Evolutionary conservation across 2,113 vertebrate species (phyloP).

Genomic region (Nesogale talazaci): DNA sequence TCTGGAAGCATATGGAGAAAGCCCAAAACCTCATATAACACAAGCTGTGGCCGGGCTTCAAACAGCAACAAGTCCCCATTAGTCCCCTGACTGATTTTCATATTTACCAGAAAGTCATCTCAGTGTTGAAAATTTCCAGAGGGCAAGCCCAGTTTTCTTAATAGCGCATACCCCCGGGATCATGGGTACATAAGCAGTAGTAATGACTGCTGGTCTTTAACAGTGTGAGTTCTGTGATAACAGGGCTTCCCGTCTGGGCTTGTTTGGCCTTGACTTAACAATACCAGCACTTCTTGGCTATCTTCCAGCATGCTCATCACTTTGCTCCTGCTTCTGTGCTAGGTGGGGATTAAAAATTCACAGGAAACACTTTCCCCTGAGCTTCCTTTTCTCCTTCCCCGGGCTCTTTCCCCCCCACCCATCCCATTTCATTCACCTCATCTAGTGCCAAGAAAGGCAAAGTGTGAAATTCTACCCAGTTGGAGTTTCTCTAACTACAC

Average conservation of each 20-base stretch:
- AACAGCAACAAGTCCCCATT: constrained; percentile 22
- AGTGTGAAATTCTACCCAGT: constrained; percentile 70
- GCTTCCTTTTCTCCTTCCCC: neutral
- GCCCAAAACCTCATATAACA: neutral
- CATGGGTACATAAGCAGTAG: constrained; percentile 15
- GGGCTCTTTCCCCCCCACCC: neutral
- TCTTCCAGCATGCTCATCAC: constrained; percentile 31
- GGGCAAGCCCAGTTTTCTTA: constrained; percentile 10
- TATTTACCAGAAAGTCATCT: constrained; percentile 35
- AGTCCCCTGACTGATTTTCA: constrained; percentile 19
- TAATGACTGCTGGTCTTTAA: constrained; percentile 53
- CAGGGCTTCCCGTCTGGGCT: constrained; percentile 7
- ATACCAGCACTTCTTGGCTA: constrained; percentile 46
- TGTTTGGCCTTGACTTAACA: constrained; percentile 2
- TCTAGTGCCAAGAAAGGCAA: constrained; percentile 67
- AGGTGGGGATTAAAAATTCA: constrained; percentile 59
- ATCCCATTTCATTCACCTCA: constrained; percentile 24
- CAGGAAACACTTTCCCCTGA: constrained; percentile 40
- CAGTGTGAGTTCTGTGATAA: constrained; percentile 41
- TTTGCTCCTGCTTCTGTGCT: constrained; percentile 52
- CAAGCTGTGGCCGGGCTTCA: constrained; percentile 40
- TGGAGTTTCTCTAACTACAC: constrained; percentile 70
- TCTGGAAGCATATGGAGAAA: neutral
- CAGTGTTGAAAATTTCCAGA: constrained; percentile 42
- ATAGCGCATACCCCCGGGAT: neutral